Conservation (phyloP, 2,888 invertebrate species). For the Pinctada fucata region DNA sequence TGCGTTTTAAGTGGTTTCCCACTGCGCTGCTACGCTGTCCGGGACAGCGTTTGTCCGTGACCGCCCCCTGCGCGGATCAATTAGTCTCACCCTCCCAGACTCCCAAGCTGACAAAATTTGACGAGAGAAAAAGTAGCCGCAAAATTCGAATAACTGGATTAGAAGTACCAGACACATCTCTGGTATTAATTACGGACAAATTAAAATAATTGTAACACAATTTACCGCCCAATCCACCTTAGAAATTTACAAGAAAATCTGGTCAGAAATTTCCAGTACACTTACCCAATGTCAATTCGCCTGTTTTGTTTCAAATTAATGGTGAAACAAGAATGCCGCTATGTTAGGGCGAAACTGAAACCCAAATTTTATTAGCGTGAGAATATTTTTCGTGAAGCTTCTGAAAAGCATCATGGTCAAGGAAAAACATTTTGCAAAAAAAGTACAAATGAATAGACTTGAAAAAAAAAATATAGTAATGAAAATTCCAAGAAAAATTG, state of each 20-base stretch:
- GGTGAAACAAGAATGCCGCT: constrained; percentile 18
- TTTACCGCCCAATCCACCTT: constrained; percentile 54
- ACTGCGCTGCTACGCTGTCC: constrained; percentile 10
- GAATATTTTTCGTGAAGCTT: too few species aligned
- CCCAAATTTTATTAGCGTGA: constrained; percentile 14
- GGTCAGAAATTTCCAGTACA: constrained; percentile 53
- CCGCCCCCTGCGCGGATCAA: constrained; percentile 29
- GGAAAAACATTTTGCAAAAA: too few species aligned
- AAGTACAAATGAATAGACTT: too few species aligned
- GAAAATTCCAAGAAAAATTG: too few species aligned
- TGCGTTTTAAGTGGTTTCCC: constrained; percentile 27
- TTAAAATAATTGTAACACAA: constrained; percentile 58
- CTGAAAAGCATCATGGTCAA: neutral
- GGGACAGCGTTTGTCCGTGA: constrained; percentile 19
- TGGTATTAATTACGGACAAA: constrained; percentile 54
- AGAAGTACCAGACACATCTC: constrained; percentile 31
- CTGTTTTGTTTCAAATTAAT: constrained; percentile 29
- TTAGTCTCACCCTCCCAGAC: constrained; percentile 31
- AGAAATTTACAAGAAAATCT: constrained; percentile 54
- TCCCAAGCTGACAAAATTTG: constrained; percentile 8
- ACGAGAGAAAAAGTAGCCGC: constrained; percentile 18
- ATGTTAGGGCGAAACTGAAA: neutral
- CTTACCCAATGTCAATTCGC: constrained; percentile 38
- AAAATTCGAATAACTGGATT: constrained; percentile 12
- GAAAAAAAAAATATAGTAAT: too few species aligned